These are phyloP conservation scores for Callopanchax toddi DNA, from an alignment of 2,113 vertebrate genomes.

Conservation along the genomic window DNA sequence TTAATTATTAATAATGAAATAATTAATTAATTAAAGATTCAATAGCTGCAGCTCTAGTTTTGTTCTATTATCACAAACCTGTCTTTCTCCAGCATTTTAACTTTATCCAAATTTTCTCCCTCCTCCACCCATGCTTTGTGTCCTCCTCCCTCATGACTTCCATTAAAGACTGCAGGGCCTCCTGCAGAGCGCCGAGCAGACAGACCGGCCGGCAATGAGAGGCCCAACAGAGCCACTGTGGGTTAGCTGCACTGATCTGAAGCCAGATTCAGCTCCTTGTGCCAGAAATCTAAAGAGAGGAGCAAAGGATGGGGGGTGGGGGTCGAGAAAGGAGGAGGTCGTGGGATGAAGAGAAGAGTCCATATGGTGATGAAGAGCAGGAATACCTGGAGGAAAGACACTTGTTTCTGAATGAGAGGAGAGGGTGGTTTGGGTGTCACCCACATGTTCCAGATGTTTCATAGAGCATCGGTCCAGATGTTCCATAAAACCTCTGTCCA, in stretches of 20 bases:
- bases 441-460: too few relatives aligned
- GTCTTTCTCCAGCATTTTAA: constrained; percentile 8
- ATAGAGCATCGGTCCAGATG: too few relatives aligned
- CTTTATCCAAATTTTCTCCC: constrained; percentile 28
- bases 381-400: constrained; percentile 76
- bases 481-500: too few relatives aligned
- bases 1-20: too few relatives aligned
- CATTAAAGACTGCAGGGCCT: constrained; percentile 53
- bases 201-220: constrained; percentile 44
- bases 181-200: constrained; percentile 46
- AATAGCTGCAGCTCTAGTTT: too few relatives aligned
- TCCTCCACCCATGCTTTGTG: constrained; percentile 12
- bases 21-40: too few relatives aligned
- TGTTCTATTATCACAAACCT: constrained; percentile 40
- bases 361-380: constrained; percentile 74
- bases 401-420: constrained; percentile 71
- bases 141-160: constrained; percentile 60
- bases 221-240: constrained; percentile 52
- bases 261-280: constrained; percentile 75
- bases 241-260: constrained; percentile 65
- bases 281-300: constrained; percentile 74
- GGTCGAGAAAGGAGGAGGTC: constrained; percentile 33
- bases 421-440: constrained; percentile 55
- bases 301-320: constrained; percentile 30
- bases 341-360: constrained; percentile 69